Evolutionary conservation across 53 echinoderm and acorn worm species (phyloP).

Genomic region (Apostichopus leukothele): DNA sequence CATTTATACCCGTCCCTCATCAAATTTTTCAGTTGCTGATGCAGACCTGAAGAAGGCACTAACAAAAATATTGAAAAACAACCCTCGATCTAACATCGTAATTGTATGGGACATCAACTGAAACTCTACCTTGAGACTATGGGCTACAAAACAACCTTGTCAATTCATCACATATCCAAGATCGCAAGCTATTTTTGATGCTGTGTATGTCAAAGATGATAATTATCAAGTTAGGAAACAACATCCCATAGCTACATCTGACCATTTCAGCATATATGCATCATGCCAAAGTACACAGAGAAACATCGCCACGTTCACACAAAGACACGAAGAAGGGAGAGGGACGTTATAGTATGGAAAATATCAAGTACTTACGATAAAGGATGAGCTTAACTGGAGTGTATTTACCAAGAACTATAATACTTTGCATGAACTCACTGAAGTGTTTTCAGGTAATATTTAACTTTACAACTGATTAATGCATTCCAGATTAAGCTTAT

Average conservation of each 20-base stretch:
- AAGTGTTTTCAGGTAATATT: slow-evolving; percentile 7
- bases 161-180: background rate
- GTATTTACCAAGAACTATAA: background rate
- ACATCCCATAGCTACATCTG: background rate
- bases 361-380: background rate
- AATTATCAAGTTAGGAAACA: background rate
- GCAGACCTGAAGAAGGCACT: background rate
- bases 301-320: background rate
- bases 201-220: background rate
- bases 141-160: background rate
- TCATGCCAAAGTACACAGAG: background rate
- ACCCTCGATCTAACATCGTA: slow-evolving; percentile 15
- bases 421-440: background rate
- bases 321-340: background rate
- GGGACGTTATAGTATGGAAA: background rate
- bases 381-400: background rate
- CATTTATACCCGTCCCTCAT: slow-evolving; percentile 23
- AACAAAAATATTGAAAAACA: background rate
- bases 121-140: background rate
- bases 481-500: background rate
- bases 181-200: background rate
- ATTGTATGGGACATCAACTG: background rate
- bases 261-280: background rate
- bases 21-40: slow-evolving; percentile 18
- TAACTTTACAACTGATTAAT: background rate